Evolutionary conservation across 2,113 vertebrate species (phyloP).

Genomic region (Prietella phreatophila): DNA sequence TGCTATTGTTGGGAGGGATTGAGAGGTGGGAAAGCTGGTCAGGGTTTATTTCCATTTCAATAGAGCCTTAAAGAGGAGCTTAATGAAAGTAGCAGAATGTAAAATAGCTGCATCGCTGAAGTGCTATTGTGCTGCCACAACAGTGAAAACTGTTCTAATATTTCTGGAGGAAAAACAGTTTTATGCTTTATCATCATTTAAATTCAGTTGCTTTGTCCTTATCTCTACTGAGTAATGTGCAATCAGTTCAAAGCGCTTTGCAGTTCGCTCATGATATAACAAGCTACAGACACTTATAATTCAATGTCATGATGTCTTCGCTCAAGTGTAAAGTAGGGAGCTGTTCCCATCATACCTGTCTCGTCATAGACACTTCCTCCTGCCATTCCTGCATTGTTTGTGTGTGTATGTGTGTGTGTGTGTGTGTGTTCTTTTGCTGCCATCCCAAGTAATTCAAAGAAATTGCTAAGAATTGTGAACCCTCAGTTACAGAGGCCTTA

Average conservation of each 20-base stretch:
- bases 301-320: conserved; percentile 29
- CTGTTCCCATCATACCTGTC: conserved; percentile 31
- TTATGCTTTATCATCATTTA: not conserved
- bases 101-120: conserved; percentile 31
- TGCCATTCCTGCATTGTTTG: conserved; percentile 1
- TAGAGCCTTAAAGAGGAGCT: conserved; percentile 25
- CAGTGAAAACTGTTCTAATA: conserved; percentile 29
- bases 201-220: not conserved
- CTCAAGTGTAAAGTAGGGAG: conserved; percentile 38
- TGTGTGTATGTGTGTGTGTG: not conserved
- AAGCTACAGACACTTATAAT: conserved; percentile 22
- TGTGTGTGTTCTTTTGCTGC: conserved; percentile 23
- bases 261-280: conserved; percentile 8
- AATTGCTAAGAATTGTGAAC: conserved; percentile 13
- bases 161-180: not conserved
- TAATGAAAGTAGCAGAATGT: conserved; percentile 35
- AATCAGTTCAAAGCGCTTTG: conserved; percentile 7
- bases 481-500: conserved; percentile 15
- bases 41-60: conserved; percentile 48
- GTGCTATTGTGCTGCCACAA: conserved; percentile 23
- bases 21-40: conserved; percentile 28
- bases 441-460: conserved; percentile 6
- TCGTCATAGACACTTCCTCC: conserved; percentile 21
- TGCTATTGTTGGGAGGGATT: conserved; percentile 30
- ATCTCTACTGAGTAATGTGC: conserved; percentile 7